phyloP scores from a whole-genome alignment of 2,113 vertebrate species.

The Burhinus bistriatus region DNA sequence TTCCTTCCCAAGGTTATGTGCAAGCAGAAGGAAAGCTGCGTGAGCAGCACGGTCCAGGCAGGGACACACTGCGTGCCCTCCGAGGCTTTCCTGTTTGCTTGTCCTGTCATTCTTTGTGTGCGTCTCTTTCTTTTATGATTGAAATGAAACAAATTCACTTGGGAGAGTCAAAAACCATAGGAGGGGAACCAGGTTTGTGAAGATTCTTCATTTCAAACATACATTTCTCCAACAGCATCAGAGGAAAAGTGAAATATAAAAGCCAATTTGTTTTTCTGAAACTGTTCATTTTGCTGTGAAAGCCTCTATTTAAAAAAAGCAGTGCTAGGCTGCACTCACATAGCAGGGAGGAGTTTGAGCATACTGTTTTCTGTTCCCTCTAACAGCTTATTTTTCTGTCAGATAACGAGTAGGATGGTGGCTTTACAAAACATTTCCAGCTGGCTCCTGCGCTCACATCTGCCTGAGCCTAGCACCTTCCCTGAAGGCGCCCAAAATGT shows the following conservation, averaged over 20 bases:
- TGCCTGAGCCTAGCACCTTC: not conserved
- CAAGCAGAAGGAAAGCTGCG: not conserved
- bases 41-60: not conserved
- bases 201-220: not conserved
- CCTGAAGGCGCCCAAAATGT: not conserved
- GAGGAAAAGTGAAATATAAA: not conserved
- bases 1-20: not conserved
- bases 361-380: not conserved
- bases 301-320: not conserved
- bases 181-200: not conserved
- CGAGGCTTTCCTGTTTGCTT: fast-evolving
- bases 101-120: not conserved
- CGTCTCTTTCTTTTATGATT: not conserved
- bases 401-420: not conserved
- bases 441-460: not conserved
- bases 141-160: not conserved
- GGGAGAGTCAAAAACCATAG: not conserved
- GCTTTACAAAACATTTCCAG: not conserved
- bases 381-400: not conserved
- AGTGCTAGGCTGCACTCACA: not conserved
- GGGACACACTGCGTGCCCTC: not conserved
- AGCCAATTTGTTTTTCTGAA: not conserved
- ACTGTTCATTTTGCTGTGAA: not conserved
- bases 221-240: not conserved
- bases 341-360: not conserved